Conservation (phyloP, 2,113 vertebrate genomes). For the Ceyx melanurus region DNA sequence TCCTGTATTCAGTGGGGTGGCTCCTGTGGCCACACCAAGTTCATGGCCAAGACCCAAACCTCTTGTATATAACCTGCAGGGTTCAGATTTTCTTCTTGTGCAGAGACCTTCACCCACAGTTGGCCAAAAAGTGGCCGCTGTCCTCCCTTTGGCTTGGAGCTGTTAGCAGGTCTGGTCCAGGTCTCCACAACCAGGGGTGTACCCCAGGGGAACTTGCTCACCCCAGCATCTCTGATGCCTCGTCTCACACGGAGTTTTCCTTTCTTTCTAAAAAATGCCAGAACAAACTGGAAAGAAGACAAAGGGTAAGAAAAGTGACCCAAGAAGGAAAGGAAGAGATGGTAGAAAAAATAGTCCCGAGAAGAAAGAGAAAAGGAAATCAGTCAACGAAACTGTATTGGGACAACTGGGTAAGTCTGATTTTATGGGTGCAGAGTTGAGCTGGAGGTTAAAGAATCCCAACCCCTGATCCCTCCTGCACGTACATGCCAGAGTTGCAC, state of each 20-base stretch:
- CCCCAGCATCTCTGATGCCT: background rate
- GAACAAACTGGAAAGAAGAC: conserved; percentile 85
- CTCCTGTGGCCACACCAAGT: background rate
- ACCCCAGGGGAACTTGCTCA: background rate
- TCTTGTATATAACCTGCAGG: background rate
- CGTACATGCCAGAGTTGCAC: rapidly evolving
- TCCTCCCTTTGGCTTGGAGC: background rate
- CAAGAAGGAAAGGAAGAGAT: conserved; percentile 87
- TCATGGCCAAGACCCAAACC: background rate
- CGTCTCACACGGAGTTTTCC: conserved; percentile 25
- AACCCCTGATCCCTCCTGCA: background rate
- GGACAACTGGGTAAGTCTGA: conserved; percentile 89
- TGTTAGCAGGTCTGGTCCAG: background rate
- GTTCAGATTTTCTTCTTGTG: background rate
- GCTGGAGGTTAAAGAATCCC: background rate
- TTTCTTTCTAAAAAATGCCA: conserved; percentile 65
- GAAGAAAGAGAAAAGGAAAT: conserved; percentile 91
- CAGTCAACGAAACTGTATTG: conserved; percentile 87
- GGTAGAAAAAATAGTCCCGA: conserved; percentile 86
- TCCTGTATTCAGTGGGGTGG: background rate
- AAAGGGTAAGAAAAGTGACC: conserved; percentile 86
- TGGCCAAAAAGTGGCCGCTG: background rate
- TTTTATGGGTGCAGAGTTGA: conserved; percentile 1
- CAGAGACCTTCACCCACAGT: background rate
- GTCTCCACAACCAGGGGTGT: background rate